These are phyloP conservation scores for Scolopax bukidnonensis DNA, from an alignment of 2,797 vertebrate genomes.

Conservation along the genomic window DNA sequence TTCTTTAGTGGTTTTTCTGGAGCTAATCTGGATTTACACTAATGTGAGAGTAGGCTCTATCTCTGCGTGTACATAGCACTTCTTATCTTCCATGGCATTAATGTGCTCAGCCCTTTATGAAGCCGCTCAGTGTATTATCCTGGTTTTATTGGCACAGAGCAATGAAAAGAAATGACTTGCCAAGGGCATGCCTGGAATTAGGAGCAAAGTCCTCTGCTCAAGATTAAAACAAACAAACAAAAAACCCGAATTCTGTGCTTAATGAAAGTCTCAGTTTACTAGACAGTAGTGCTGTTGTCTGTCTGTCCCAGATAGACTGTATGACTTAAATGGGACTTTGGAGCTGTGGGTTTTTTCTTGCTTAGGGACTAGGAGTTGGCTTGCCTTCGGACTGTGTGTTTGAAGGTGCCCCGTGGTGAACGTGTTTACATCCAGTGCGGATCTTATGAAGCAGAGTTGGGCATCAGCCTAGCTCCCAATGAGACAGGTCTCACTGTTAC, in stretches of 20 bases:
- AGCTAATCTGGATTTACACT: not conserved
- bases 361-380: not conserved
- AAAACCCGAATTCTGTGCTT: not conserved
- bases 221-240: conserved; percentile 7
- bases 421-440: not conserved
- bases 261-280: not conserved
- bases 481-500: not conserved
- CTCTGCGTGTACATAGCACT: not conserved
- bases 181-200: conserved; percentile 12
- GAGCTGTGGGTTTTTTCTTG: not conserved
- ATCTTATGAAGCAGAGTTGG: not conserved
- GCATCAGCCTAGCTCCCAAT: not conserved
- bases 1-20: not conserved
- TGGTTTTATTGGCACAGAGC: not conserved
- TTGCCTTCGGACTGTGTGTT: not conserved
- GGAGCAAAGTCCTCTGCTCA: not conserved
- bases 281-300: not conserved
- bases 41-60: not conserved
- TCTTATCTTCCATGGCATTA: not conserved
- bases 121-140: not conserved
- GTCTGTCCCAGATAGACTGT: not conserved
- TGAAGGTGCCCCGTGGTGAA: not conserved
- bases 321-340: not conserved
- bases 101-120: conserved; percentile 5
- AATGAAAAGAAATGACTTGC: not conserved